Conservation (phyloP, 2,113 vertebrate genomes). For the Cygnus buccinator region DNA sequence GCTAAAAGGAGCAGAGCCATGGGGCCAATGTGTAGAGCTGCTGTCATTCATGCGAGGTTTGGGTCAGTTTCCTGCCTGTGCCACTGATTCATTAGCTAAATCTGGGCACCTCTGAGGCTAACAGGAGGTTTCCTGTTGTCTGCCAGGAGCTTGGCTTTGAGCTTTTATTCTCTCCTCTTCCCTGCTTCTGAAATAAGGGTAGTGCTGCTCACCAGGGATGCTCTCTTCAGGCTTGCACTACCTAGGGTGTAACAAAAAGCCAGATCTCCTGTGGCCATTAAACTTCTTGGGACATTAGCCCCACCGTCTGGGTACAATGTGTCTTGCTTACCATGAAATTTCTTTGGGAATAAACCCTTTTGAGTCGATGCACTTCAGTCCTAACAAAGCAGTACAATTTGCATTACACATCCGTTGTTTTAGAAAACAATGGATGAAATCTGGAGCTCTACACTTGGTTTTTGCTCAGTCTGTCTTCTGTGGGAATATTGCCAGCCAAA, state of each 20-base stretch:
- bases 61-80: background rate
- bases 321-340: background rate
- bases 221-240: background rate
- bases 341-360: background rate
- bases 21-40: background rate
- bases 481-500: background rate
- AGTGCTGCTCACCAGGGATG: background rate
- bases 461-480: conserved; percentile 7
- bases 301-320: background rate
- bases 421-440: conserved; percentile 32
- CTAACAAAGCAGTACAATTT: conserved; percentile 35
- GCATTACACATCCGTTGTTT: conserved; percentile 14
- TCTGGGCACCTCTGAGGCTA: background rate
- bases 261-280: background rate
- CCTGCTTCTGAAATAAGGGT: background rate
- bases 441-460: background rate
- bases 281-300: background rate
- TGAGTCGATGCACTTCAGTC: background rate
- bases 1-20: background rate
- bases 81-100: background rate
- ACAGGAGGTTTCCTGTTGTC: background rate
- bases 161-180: background rate
- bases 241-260: background rate
- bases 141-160: background rate
- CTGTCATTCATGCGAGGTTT: background rate